Conservation (phyloP, 2,113 vertebrate species). For the Sceloporus tristichus region DNA sequence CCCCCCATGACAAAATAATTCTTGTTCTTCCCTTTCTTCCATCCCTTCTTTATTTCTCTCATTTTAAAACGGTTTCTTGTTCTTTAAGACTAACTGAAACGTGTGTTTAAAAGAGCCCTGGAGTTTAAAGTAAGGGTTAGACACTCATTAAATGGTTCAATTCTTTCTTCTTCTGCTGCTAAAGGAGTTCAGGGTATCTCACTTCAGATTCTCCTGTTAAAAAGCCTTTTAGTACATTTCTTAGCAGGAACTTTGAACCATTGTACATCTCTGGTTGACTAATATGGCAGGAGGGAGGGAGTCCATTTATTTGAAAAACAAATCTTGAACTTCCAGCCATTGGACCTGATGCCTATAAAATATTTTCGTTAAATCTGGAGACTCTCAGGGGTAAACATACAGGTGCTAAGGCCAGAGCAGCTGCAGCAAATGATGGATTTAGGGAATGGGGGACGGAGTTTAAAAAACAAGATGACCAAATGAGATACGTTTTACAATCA, state of each 20-base stretch:
- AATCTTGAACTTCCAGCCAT: conserved; percentile 78
- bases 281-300: conserved; percentile 68
- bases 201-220: conserved; percentile 66
- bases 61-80: not conserved
- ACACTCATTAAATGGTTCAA: conserved; percentile 64
- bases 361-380: conserved; percentile 63
- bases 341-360: conserved; percentile 74
- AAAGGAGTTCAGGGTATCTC: conserved; percentile 72
- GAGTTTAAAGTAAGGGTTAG: conserved; percentile 66
- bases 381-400: conserved; percentile 70
- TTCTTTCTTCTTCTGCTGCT: conserved; percentile 51
- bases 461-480: conserved; percentile 75
- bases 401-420: conserved; percentile 78
- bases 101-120: conserved; percentile 48
- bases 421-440: conserved; percentile 76
- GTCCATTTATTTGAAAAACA: conserved; percentile 77
- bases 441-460: conserved; percentile 69
- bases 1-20: conserved; percentile 24
- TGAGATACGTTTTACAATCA: conserved; percentile 76
- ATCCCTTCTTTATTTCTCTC: not conserved
- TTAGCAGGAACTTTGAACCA: conserved; percentile 67
- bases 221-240: conserved; percentile 68
- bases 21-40: not conserved
- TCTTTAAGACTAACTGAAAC: conserved; percentile 57
- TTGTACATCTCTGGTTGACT: conserved; percentile 62